phyloP scores from a whole-genome alignment of 2,888 invertebrate species.

The Dryobota labecula region DNA sequence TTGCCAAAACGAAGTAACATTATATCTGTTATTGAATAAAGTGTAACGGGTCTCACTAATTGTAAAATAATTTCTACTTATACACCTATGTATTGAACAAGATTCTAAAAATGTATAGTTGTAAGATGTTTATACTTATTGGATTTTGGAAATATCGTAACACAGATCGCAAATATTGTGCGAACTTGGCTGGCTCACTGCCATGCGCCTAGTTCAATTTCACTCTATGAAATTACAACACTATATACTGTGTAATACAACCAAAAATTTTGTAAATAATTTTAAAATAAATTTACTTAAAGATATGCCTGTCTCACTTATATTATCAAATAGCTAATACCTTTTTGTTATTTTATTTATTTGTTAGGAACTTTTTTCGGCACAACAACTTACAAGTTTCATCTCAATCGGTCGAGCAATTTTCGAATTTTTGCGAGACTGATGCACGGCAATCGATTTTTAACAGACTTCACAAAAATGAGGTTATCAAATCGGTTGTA shows the following conservation, averaged over 20 bases:
- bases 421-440: no score
- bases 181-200: constrained; percentile 27
- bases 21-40: constrained; percentile 31
- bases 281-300: constrained; percentile 62
- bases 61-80: constrained; percentile 45
- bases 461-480: no score
- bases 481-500: no score
- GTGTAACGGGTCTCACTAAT: constrained; percentile 49
- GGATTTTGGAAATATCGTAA: constrained; percentile 17
- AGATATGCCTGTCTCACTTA: constrained; percentile 26
- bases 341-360: no score
- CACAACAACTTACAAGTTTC: no score
- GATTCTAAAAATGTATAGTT: constrained; percentile 33
- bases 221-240: neutral
- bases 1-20: constrained; percentile 53
- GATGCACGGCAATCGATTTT: no score
- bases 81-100: constrained; percentile 25
- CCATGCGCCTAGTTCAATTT: constrained; percentile 15
- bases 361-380: no score
- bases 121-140: constrained; percentile 23
- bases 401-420: no score
- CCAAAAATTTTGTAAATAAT: constrained; percentile 61
- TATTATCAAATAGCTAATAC: no score
- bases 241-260: constrained; percentile 19
- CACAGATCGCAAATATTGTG: neutral